Conservation (phyloP, 2,113 vertebrate genomes). For the Euleptes europaea region DNA sequence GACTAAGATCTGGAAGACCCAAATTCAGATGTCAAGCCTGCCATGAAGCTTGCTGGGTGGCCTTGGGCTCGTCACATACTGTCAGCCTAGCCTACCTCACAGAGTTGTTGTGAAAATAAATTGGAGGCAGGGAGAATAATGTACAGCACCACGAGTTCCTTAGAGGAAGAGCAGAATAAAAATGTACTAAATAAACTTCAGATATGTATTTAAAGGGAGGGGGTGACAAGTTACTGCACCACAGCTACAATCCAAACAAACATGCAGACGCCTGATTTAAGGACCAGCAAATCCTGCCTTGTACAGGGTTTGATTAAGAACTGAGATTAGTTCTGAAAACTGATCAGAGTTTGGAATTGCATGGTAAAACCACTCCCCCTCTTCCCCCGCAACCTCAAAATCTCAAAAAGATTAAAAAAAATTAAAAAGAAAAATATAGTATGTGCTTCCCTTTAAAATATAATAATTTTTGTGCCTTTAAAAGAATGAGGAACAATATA, state of each 20-base stretch:
- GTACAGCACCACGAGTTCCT: too few species aligned
- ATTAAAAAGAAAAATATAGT: background rate
- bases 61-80: too few species aligned
- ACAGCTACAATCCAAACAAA: background rate
- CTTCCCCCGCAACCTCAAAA: background rate
- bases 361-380: background rate
- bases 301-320: background rate
- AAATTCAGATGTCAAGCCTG: too few species aligned
- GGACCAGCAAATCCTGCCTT: background rate
- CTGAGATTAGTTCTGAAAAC: background rate
- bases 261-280: background rate
- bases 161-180: too few species aligned
- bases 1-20: too few species aligned
- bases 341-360: background rate
- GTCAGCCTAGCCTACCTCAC: too few species aligned
- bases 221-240: background rate
- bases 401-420: background rate
- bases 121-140: too few species aligned
- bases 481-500: background rate
- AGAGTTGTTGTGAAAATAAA: too few species aligned
- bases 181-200: too few species aligned
- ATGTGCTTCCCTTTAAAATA: background rate
- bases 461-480: background rate
- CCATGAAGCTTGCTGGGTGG: too few species aligned
- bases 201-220: too few species aligned